Conservation (phyloP, 2,113 vertebrate species). For the Epinephelus lanceolatus region DNA sequence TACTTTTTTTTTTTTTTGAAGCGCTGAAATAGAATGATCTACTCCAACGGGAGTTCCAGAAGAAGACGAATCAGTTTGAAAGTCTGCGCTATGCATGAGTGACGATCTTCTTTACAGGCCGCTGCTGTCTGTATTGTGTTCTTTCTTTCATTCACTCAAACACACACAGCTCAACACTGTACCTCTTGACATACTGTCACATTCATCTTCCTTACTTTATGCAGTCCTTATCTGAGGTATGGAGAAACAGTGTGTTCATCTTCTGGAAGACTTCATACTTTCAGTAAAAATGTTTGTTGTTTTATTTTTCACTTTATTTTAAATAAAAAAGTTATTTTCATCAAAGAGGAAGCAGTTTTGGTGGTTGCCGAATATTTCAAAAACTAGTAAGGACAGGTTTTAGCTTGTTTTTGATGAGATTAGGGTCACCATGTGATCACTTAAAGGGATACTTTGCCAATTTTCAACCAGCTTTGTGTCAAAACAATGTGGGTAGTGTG, state of each 20-base stretch:
- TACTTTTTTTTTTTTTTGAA: conserved; percentile 45
- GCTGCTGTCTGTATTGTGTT: conserved; percentile 12
- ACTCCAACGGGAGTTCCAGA: conserved; percentile 12
- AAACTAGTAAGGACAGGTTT: background rate
- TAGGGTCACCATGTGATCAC: background rate
- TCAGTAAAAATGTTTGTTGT: too few relatives aligned
- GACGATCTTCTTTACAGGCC: conserved; percentile 11
- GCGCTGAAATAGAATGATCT: conserved; percentile 50
- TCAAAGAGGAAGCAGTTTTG: background rate
- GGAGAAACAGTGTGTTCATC: background rate
- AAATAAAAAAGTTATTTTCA: background rate
- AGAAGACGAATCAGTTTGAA: conserved; percentile 28
- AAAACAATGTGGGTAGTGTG: too few relatives aligned
- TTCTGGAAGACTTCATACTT: too few relatives aligned
- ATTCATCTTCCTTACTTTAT: conserved; percentile 36
- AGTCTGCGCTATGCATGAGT: conserved; percentile 36
- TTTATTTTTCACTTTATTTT: too few relatives aligned
- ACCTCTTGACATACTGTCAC: conserved; percentile 16
- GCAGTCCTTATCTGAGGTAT: conserved; percentile 13
- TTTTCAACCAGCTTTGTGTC: too few relatives aligned
- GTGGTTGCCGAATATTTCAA: background rate
- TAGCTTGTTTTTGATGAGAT: background rate
- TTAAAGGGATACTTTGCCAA: too few relatives aligned
- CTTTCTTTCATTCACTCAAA: background rate
- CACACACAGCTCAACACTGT: conserved; percentile 13